These are phyloP conservation scores for Rhimphoctona megacephalus DNA, from an alignment of 2,888 invertebrate species.

Conservation along the genomic window DNA sequence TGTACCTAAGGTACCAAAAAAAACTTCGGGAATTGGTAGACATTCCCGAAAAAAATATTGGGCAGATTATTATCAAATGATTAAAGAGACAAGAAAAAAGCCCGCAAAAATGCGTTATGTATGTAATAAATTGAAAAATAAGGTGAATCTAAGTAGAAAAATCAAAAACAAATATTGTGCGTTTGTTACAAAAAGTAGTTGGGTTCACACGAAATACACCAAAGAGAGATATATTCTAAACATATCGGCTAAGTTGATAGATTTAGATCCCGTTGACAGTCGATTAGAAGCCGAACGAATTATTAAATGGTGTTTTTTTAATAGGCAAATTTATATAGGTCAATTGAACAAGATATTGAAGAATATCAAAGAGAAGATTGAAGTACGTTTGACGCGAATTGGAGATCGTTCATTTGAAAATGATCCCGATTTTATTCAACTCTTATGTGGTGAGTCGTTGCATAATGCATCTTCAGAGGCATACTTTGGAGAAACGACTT, in stretches of 20 bases:
- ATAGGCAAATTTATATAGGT: constrained; percentile 1
- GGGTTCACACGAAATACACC: background rate
- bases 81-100: background rate
- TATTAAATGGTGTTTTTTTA: constrained; percentile 33
- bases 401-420: background rate
- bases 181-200: background rate
- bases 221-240: constrained; percentile 32
- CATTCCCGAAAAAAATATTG: background rate
- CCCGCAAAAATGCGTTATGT: no score
- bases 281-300: constrained; percentile 37
- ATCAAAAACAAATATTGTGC: constrained; percentile 12
- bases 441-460: background rate
- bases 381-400: constrained; percentile 22
- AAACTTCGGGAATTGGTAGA: no score
- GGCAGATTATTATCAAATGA: background rate
- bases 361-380: constrained; percentile 8
- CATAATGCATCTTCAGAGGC: constrained; percentile 28
- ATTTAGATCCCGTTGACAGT: background rate
- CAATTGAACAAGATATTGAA: constrained; percentile 14
- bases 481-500: constrained; percentile 8
- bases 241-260: background rate
- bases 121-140: background rate
- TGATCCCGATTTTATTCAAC: background rate
- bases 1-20: background rate
- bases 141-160: background rate